Percentiles rank a stretch among this genome's conserved stretches.
Conservation (phyloP, 2,113 vertebrate species). For the Ancistrus triradiatus region DNA sequence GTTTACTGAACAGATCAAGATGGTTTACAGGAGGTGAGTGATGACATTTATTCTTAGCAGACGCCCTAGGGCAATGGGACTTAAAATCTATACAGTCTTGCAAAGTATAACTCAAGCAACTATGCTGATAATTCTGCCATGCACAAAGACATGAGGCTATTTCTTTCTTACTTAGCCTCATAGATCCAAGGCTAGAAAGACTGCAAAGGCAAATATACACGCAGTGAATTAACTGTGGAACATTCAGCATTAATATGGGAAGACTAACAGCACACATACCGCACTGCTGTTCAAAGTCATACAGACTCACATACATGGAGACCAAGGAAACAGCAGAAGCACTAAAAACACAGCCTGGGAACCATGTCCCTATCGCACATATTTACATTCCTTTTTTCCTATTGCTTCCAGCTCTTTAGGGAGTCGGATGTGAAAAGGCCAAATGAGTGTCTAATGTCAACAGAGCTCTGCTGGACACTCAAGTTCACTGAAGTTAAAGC, state of each 20-base stretch:
- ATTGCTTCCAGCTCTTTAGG: slow-evolving; percentile 11
- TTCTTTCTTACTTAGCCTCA: too few relatives aligned
- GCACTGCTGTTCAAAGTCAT: not conserved
- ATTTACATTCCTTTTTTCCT: slow-evolving; percentile 23
- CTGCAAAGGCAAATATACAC: too few relatives aligned
- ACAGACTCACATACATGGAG: not conserved
- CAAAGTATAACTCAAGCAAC: too few relatives aligned
- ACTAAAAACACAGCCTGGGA: slow-evolving; percentile 22
- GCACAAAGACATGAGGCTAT: too few relatives aligned
- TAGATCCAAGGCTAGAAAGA: too few relatives aligned
- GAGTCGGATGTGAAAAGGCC: slow-evolving; percentile 50
- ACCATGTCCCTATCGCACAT: not conserved
- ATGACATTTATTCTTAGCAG: too few relatives aligned
- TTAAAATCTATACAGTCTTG: too few relatives aligned
- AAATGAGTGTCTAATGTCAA: slow-evolving; percentile 49
- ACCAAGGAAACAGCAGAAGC: slow-evolving; percentile 8
- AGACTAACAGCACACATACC: not conserved
- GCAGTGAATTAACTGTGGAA: not conserved
- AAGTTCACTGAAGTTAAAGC: not conserved
- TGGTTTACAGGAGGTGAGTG: too few relatives aligned
- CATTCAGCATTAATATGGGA: not conserved
- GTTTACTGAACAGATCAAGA: too few relatives aligned
- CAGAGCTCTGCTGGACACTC: slow-evolving; percentile 26
- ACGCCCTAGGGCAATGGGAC: too few relatives aligned
- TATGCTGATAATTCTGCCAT: too few relatives aligned